Evolutionary conservation across 2,113 vertebrate genomes (phyloP).

Genomic region (Oophaga pumilio): DNA sequence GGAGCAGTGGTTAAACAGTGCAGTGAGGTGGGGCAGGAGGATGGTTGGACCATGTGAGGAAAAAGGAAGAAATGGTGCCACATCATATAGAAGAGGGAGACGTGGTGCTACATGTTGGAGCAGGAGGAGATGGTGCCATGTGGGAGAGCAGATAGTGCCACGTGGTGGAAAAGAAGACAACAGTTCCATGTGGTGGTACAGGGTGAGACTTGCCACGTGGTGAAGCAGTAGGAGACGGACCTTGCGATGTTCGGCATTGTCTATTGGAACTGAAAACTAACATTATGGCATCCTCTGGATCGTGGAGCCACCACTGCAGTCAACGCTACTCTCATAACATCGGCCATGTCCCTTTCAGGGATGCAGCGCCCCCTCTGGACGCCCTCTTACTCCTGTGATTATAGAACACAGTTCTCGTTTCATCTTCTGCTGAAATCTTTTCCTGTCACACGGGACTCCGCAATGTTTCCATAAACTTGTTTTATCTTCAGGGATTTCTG

Average conservation of each 20-base stretch:
- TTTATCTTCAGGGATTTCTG: slow-evolving; percentile 52
- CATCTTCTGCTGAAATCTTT: not conserved
- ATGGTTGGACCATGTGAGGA: too few species aligned
- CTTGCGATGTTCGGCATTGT: not conserved
- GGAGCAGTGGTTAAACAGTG: too few species aligned
- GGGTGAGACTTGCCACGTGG: too few species aligned
- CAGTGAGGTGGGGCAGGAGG: too few species aligned
- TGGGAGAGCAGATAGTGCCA: not conserved
- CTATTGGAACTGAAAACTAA: not conserved
- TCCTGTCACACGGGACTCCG: slow-evolving; percentile 28
- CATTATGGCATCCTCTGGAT: not conserved
- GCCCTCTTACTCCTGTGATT: not conserved
- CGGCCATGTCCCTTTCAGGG: not conserved
- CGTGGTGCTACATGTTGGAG: not conserved
- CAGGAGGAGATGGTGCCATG: not conserved
- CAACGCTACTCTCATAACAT: too few species aligned
- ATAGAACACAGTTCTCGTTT: not conserved
- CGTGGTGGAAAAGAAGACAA: not conserved
- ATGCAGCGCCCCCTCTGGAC: not conserved
- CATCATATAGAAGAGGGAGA: not conserved
- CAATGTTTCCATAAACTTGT: slow-evolving; percentile 36
- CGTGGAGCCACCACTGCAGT: not conserved
- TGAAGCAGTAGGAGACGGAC: too few species aligned
- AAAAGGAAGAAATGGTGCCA: too few species aligned
- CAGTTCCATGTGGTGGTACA: not conserved